Percentiles rank a stretch among this genome's conserved stretches.
These are phyloP conservation scores for Magallana nippona DNA, from an alignment of 2,888 invertebrate genomes.

Conservation along the genomic window DNA sequence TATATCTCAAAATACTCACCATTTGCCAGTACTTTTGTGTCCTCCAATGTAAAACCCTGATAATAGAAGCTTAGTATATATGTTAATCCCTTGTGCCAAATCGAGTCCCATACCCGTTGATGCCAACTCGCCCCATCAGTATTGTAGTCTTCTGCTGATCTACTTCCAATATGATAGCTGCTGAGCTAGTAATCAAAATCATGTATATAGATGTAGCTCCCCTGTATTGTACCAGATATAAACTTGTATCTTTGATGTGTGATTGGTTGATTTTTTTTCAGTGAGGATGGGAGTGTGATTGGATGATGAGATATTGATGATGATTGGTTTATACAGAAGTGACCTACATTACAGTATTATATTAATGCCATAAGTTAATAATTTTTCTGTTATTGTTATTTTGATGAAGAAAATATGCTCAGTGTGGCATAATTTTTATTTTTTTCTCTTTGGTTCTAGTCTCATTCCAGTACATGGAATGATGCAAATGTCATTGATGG, in stretches of 20 bases:
- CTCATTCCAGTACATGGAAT: too few relatives aligned
- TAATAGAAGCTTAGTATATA: too few relatives aligned
- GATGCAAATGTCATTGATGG: too few relatives aligned
- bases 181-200: constrained; percentile 29
- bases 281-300: too few relatives aligned
- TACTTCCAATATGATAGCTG: background rate
- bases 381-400: background rate
- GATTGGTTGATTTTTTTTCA: constrained; percentile 1
- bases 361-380: background rate
- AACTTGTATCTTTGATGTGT: background rate
- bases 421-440: too few relatives aligned
- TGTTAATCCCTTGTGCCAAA: constrained; percentile 4
- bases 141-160: background rate
- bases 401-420: background rate
- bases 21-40: too few relatives aligned
- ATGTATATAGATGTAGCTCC: constrained; percentile 8
- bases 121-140: constrained; percentile 8
- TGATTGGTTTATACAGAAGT: constrained; percentile 6
- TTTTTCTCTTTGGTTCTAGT: too few relatives aligned
- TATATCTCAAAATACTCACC: too few relatives aligned
- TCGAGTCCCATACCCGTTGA: background rate
- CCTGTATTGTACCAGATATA: background rate
- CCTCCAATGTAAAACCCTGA: too few relatives aligned
- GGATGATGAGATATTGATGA: background rate
- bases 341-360: background rate